Percentiles rank a stretch among this genome's conserved stretches.
These are phyloP conservation scores for Caenorhabditis drosophilae DNA, from an alignment of 2,888 invertebrate species.

Conservation along the genomic window DNA sequence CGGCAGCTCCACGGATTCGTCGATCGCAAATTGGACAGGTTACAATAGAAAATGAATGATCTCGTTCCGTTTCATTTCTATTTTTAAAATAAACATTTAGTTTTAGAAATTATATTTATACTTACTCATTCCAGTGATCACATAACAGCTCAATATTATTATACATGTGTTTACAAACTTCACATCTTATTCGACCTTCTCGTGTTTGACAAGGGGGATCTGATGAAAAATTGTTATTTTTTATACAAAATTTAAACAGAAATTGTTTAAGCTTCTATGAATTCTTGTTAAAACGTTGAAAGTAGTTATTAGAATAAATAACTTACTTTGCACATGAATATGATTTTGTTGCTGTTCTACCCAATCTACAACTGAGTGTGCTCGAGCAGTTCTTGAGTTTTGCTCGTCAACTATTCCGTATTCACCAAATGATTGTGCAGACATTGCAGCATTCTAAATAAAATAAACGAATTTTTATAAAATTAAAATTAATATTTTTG, in stretches of 20 bases:
- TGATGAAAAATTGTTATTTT: too few species aligned
- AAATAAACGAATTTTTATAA: neutral
- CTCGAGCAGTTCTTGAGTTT: constrained; percentile 7
- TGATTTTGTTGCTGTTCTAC: constrained; percentile 9
- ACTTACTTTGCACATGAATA: neutral
- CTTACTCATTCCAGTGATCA: constrained; percentile 39
- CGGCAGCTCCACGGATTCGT: constrained; percentile 28
- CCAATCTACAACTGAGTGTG: constrained; percentile 36
- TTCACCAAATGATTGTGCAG: constrained; percentile 37
- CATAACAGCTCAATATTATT: constrained; percentile 35
- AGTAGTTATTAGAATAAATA: neutral
- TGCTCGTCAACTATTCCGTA: constrained; percentile 24
- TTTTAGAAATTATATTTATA: constrained; percentile 1
- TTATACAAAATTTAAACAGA: too few species aligned
- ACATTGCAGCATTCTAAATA: constrained; percentile 21
- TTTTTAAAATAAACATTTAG: too few species aligned
- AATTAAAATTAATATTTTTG: too few species aligned
- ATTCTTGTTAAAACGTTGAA: too few species aligned
- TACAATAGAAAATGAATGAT: constrained; percentile 38
- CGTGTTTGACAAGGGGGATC: neutral
- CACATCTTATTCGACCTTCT: constrained; percentile 23
- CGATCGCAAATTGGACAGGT: constrained; percentile 42
- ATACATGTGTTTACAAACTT: constrained; percentile 41
- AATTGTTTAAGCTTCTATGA: too few species aligned
- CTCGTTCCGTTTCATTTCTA: constrained; percentile 33